phyloP scores from a whole-genome alignment of 92 coral and sea anemone genomes.

The Epizoanthus scotinus region DNA sequence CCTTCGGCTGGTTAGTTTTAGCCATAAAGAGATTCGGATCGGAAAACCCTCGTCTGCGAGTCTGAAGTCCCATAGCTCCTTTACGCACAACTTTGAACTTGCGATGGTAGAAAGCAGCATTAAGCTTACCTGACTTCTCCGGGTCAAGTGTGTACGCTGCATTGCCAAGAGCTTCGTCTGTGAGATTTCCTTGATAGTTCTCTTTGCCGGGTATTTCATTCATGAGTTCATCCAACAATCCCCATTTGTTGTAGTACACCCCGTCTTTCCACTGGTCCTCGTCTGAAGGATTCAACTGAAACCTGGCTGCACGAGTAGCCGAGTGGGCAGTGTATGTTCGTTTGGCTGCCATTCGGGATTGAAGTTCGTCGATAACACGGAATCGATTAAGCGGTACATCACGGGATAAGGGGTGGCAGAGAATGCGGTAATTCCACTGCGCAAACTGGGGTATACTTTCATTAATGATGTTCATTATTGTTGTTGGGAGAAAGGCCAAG shows the following conservation, averaged over 20 bases:
- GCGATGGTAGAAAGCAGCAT: slow-evolving; percentile 44
- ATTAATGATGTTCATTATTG: slow-evolving; percentile 36
- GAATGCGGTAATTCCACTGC: slow-evolving; percentile 55
- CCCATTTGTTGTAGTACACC: not conserved
- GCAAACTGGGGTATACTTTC: slow-evolving; percentile 48
- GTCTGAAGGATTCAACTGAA: slow-evolving; percentile 37
- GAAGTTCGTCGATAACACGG: slow-evolving; percentile 45
- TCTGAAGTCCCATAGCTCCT: slow-evolving; percentile 46
- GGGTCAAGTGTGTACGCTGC: slow-evolving; percentile 23
- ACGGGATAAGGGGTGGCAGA: slow-evolving; percentile 44
- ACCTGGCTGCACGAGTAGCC: slow-evolving; percentile 35
- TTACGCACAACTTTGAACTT: slow-evolving; percentile 29
- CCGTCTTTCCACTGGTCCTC: slow-evolving; percentile 19
- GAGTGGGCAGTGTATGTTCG: slow-evolving; percentile 18
- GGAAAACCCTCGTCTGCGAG: slow-evolving; percentile 38
- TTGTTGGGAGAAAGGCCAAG: slow-evolving; percentile 50
- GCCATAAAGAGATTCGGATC: slow-evolving; percentile 52
- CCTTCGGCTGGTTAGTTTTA: slow-evolving; percentile 33
- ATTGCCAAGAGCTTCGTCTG: slow-evolving; percentile 25
- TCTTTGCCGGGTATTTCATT: slow-evolving; percentile 48
- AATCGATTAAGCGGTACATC: slow-evolving; percentile 46
- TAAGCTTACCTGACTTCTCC: not conserved
- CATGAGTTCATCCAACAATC: slow-evolving; percentile 34
- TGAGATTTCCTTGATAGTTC: slow-evolving; percentile 43
- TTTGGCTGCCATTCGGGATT: slow-evolving; percentile 33